A percentile compares a stretch with the other conserved stretches of the same genome.
Conservation (phyloP, 2,888 invertebrate genomes). For the Oegoconia quadripuncta region DNA sequence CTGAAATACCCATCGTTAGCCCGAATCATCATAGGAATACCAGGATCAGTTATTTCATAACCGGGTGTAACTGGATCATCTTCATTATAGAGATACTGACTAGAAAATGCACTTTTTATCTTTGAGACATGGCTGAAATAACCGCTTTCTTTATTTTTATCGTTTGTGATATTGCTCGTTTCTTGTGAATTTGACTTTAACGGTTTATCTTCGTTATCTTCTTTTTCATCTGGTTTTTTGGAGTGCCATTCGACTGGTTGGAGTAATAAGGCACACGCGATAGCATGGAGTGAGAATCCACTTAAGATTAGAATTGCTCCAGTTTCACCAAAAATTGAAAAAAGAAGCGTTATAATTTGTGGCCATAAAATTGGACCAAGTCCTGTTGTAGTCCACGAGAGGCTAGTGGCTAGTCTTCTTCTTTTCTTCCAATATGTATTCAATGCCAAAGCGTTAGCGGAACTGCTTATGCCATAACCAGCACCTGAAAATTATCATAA, state of each 20-base stretch:
- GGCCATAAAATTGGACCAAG: slow-evolving; percentile 87
- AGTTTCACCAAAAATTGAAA: slow-evolving; percentile 80
- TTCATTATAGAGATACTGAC: slow-evolving; percentile 82
- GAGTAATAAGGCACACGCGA: slow-evolving; percentile 82
- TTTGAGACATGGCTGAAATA: slow-evolving; percentile 62
- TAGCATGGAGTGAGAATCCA: slow-evolving; percentile 83
- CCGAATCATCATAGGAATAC: slow-evolving; percentile 82
- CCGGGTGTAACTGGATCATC: slow-evolving; percentile 81
- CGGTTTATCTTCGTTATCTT: slow-evolving; percentile 44
- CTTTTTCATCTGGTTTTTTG: slow-evolving; percentile 52
- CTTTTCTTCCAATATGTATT: slow-evolving; percentile 86
- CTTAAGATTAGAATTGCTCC: slow-evolving; percentile 83
- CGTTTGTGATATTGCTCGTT: slow-evolving; percentile 19
- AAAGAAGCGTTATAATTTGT: slow-evolving; percentile 82
- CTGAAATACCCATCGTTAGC: slow-evolving; percentile 82
- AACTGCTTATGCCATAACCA: slow-evolving; percentile 82
- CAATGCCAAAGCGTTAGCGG: slow-evolving; percentile 84
- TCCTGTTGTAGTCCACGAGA: slow-evolving; percentile 85
- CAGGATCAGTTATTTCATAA: slow-evolving; percentile 83
- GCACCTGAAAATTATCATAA: slow-evolving; percentile 63
- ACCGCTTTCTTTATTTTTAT: slow-evolving; percentile 53
- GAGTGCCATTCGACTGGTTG: slow-evolving; percentile 88
- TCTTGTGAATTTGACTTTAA: slow-evolving; percentile 31
- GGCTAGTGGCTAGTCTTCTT: slow-evolving; percentile 84
- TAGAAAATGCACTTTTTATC: slow-evolving; percentile 76